Conservation (phyloP, 2,888 invertebrate species). For the Aphodius sticticus region DNA sequence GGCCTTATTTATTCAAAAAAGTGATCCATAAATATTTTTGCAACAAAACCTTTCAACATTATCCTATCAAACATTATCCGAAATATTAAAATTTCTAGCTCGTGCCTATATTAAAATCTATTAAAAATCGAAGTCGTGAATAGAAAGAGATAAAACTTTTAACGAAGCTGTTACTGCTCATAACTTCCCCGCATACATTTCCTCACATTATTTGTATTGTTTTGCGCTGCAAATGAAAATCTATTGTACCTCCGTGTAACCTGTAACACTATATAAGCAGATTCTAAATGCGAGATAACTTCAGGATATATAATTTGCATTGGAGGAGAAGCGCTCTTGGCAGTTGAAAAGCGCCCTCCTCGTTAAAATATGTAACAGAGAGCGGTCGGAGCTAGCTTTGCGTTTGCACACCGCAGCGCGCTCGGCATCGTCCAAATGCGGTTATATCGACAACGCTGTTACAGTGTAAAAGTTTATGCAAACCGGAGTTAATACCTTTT, state of each 20-base stretch:
- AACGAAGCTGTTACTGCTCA: neutral
- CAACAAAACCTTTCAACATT: too few relatives aligned
- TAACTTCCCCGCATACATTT: neutral
- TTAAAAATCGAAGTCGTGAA: neutral
- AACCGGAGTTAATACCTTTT: neutral
- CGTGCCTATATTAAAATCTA: too few relatives aligned
- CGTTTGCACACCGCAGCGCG: neutral
- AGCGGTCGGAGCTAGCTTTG: neutral
- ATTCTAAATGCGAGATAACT: slow-evolving; percentile 4
- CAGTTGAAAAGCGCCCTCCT: slow-evolving; percentile 4
- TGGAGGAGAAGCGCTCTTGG: slow-evolving; percentile 4
- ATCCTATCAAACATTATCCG: too few relatives aligned
- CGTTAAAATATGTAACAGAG: neutral
- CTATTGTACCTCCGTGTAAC: neutral
- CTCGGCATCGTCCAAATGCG: neutral
- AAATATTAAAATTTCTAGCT: too few relatives aligned
- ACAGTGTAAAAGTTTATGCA: slow-evolving; percentile 4
- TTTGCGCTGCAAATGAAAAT: neutral
- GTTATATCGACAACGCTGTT: slow-evolving; percentile 4
- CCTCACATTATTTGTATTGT: neutral
- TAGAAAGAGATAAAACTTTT: neutral
- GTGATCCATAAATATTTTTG: too few relatives aligned
- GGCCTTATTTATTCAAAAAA: too few relatives aligned
- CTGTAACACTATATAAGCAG: neutral
- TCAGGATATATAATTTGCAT: neutral